Evolutionary conservation across 35 echinoderm and acorn worm species (phyloP), one percentile per base, ranked within the genome.

Genomic region (Acanthaster planci): DNA sequence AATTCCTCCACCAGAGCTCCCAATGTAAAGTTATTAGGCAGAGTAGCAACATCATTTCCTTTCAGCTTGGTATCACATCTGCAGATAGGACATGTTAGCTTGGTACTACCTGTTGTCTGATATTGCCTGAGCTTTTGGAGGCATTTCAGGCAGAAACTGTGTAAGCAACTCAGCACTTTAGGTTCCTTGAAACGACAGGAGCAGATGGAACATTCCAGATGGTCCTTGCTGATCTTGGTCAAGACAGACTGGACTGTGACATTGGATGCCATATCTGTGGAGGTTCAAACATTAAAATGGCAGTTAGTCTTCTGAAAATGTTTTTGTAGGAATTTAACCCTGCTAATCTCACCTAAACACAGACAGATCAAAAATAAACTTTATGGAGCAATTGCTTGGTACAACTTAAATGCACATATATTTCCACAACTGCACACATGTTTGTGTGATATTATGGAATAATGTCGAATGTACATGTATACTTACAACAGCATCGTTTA

Each of bases 101-200:
- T 68, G 34, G 23, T 68, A 68, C 23, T 68, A 34, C 29, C 60
- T 23, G 29, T 18, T 23, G 1, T 27, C 29, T 68, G 60, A 19
- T 10, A 31, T 27, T 68, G 12, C 23, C 12, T 68, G 0, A 68
- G 60, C 34, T 68, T 26, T 68, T 68, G 60, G 23, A 68, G 60
- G 34, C 60, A 68, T 22, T 68, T 68, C 10, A 68, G 60, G 60
- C 60, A 68, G 60, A 31, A 68, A 68, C 60, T 68, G 60, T 68
- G 60, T 27, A 34, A 68, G 23, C 60, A 68, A 27, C 29, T 26
- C 17, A 68, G 60, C 9, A 31, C 34, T 68, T 68, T 68, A 26
- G 60, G 60, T 27, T 68, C 19, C 23, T 68, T 68, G 60, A 23
- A 68, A 68, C 60, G 60, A 68, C 23, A 31, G 27, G 12, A 1